Conservation (phyloP, 2,888 invertebrate species). For the Troides helena region DNA sequence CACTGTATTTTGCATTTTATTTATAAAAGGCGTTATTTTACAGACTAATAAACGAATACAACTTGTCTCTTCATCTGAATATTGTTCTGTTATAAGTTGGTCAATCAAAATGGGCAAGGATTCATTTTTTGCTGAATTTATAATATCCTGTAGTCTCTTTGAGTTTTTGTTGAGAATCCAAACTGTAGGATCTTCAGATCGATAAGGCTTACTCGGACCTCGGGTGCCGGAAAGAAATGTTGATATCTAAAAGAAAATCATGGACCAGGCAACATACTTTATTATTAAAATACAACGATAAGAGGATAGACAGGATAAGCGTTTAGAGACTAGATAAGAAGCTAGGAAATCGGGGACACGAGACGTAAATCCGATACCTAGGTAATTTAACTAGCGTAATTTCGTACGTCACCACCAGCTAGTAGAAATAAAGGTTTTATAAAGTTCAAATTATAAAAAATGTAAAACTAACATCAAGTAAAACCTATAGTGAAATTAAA, state of each 20-base stretch:
- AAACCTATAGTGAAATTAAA: too few species aligned
- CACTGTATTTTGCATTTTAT: conserved; percentile 87
- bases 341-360: too few species aligned
- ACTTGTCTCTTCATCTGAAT: conserved; percentile 81
- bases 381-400: too few species aligned
- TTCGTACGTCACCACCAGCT: too few species aligned
- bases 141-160: conserved; percentile 75
- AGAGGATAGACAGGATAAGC: too few species aligned
- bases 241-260: conserved; percentile 77
- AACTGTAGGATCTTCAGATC: conserved; percentile 56
- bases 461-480: too few species aligned
- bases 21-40: conserved; percentile 87
- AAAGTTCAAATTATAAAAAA: too few species aligned
- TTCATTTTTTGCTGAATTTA: conserved; percentile 81
- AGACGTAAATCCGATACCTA: too few species aligned
- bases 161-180: conserved; percentile 84
- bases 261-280: background rate
- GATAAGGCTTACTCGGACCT: conserved; percentile 46
- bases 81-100: conserved; percentile 77
- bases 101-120: conserved; percentile 82
- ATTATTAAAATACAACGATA: background rate
- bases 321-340: too few species aligned
- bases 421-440: too few species aligned
- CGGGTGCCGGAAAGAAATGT: conserved; percentile 72
- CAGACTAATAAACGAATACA: conserved; percentile 88